Conservation (phyloP, 2,797 vertebrate species). For the Linurgus olivaceus region DNA sequence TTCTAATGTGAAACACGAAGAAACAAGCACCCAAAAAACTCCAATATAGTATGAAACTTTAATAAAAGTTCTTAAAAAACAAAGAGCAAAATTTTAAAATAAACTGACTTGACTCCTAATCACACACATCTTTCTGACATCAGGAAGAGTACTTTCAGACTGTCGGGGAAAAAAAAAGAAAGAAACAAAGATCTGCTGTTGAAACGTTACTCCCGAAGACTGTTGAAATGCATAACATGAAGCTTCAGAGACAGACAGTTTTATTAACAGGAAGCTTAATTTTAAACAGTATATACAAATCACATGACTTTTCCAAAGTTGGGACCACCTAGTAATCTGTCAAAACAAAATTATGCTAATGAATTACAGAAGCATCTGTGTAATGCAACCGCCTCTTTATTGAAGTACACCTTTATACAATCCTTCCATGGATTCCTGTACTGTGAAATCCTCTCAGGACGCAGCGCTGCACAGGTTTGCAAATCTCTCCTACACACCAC, state of each 20-base stretch:
- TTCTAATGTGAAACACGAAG: conserved; percentile 69
- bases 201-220: conserved; percentile 71
- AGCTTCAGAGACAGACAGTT: conserved; percentile 84
- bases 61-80: conserved; percentile 71
- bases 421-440: conserved; percentile 67
- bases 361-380: conserved; percentile 75
- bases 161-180: neutral
- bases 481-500: conserved; percentile 69
- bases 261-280: conserved; percentile 91
- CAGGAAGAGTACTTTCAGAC: conserved; percentile 63
- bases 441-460: conserved; percentile 64
- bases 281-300: conserved; percentile 86
- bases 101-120: conserved; percentile 69
- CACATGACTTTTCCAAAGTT: conserved; percentile 73
- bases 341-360: conserved; percentile 70
- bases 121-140: conserved; percentile 69
- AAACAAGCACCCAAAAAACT: conserved; percentile 73
- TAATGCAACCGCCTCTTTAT: conserved; percentile 72
- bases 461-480: conserved; percentile 67
- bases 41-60: conserved; percentile 74
- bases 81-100: conserved; percentile 68
- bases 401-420: conserved; percentile 70
- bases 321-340: conserved; percentile 72
- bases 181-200: conserved; percentile 60
- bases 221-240: conserved; percentile 71